These are phyloP conservation scores for Dynastes maya DNA, from an alignment of 2,888 invertebrate species.

Conservation along the genomic window DNA sequence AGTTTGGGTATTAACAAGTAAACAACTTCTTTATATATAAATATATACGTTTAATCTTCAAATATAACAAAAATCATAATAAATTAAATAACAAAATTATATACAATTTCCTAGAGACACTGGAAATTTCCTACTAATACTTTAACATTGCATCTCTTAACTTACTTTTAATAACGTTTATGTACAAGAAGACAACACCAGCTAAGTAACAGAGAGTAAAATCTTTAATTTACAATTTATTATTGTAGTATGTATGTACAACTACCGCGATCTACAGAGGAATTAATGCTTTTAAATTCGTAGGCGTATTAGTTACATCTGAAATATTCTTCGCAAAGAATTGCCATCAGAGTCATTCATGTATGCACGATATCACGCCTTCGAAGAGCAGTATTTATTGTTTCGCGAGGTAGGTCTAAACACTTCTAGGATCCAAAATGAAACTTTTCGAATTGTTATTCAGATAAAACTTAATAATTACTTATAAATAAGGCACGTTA, in stretches of 20 bases:
- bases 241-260: background rate
- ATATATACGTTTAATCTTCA: conserved; percentile 39
- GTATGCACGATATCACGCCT: background rate
- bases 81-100: conserved; percentile 42
- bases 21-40: conserved; percentile 17
- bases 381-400: background rate
- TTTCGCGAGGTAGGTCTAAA: too few relatives aligned
- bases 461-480: background rate
- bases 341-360: background rate
- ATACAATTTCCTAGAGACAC: conserved; percentile 31
- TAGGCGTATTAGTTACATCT: background rate
- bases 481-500: conserved; percentile 33
- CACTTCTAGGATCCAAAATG: background rate
- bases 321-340: background rate
- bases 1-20: background rate
- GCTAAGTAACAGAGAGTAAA: background rate
- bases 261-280: background rate
- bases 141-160: conserved; percentile 19
- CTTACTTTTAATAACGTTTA: background rate
- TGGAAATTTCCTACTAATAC: conserved; percentile 36
- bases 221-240: background rate
- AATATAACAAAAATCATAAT: conserved; percentile 39
- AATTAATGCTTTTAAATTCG: background rate
- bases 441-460: background rate
- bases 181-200: conserved; percentile 28